Base-by-base conservation (phyloP, 2,888 invertebrate genomes). In the Cantharis flavilabris region DNA sequence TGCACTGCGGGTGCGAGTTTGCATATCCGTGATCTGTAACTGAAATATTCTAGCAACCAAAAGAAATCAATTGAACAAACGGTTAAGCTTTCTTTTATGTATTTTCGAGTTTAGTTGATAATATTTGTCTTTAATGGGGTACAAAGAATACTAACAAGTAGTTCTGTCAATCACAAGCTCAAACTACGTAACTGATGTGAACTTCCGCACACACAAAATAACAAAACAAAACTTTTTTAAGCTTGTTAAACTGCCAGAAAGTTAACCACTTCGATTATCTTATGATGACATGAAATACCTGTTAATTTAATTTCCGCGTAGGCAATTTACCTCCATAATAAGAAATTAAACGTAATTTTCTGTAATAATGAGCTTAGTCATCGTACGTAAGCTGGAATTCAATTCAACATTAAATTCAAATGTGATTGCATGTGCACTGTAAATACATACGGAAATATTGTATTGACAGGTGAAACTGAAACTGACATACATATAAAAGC, bases 171-270 rank as follows among this genome's bases (percentile, higher is more conserved):
- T 82, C 82, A 82, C 74, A 73, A 76, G 77, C 76, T 80, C 82
- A 82, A 79, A 77, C 76, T 79, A 81, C 82, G 82, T 82, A 79
- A 82, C 82, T 81, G 81, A 81, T 80, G 79, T 76, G 79, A 79
- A 82, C 81, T 82, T 82, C 82, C 82, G 79, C 73, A 76, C 76
- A 76, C 74, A 76, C 72, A 78, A 72, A 64, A 78, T 76, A 76
- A 78, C 73, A 77, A 76, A 74, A 73, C 49, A 70, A 72, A 72
- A 74, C 70, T 76, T 79, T 79, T 79, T 79, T 73, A 65, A 75
- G 79, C 76, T 79, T 73, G 76, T 79, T 79, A 79, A 75, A 71
- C 75, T 77, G 79, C 75, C 76, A 75, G 74, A 72, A 73, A 76
- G 33, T 76, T 73, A 78, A 76, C 73, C 76, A 71, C 77, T 78